A percentile compares a stretch with the other conserved stretches of the same genome.
Conservation (phyloP, 2,113 vertebrate genomes). For the Bubo blakistoni region DNA sequence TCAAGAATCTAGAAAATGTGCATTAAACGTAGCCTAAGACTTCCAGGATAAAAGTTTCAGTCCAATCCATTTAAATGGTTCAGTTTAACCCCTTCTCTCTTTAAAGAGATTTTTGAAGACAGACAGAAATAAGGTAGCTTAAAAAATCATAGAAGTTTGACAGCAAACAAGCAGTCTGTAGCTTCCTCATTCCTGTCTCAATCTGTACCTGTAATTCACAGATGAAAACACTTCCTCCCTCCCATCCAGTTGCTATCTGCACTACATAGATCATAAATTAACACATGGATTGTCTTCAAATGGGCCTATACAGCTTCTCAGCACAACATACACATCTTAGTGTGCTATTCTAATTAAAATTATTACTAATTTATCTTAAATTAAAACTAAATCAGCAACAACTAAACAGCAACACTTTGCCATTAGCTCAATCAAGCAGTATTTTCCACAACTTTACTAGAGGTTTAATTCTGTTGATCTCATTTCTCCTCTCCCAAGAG, state of each 20-base stretch:
- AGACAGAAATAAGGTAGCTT: neutral
- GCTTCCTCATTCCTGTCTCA: neutral
- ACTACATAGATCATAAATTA: neutral
- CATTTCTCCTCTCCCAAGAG: neutral
- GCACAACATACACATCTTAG: neutral
- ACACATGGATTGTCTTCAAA: neutral
- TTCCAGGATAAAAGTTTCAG: neutral
- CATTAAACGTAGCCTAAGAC: neutral
- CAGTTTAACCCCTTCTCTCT: neutral
- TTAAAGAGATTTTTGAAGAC: neutral
- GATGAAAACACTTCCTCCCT: neutral
- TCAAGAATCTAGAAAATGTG: neutral
- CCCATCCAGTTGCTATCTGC: neutral
- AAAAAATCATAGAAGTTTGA: neutral
- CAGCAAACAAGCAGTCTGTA: neutral
- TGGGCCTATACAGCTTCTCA: accelerated
- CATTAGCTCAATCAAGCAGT: neutral
- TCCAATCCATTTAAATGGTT: neutral
- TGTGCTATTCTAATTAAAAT: neutral
- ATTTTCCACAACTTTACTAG: neutral
- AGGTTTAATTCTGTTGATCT: neutral
- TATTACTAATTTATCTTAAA: neutral
- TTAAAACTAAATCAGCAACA: neutral
- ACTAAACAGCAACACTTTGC: neutral
- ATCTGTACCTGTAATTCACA: neutral